These are phyloP conservation scores for Scomber scombrus DNA, from an alignment of 2,113 vertebrate genomes.

Conservation along the genomic window DNA sequence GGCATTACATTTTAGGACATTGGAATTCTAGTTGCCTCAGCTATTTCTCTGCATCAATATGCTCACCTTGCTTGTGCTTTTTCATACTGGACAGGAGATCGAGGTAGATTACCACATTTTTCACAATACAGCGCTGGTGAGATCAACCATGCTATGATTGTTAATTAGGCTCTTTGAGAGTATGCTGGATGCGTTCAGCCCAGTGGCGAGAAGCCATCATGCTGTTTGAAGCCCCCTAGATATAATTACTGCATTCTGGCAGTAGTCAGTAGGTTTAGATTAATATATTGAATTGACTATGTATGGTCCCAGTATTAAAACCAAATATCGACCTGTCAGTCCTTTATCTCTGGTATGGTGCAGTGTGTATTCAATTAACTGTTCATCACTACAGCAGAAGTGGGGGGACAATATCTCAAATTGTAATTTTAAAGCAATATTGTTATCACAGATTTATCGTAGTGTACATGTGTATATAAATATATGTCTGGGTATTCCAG, in stretches of 20 bases:
- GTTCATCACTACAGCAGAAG: not conserved
- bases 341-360: not conserved
- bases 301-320: not conserved
- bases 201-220: constrained; percentile 15
- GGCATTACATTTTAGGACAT: constrained; percentile 16
- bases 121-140: constrained; percentile 1
- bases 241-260: constrained; percentile 30
- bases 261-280: not conserved
- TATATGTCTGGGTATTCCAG: too few relatives aligned
- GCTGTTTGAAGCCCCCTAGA: constrained; percentile 20
- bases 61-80: constrained; percentile 15
- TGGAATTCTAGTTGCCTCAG: constrained; percentile 41
- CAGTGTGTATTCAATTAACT: not conserved
- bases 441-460: too few relatives aligned
- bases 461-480: too few relatives aligned
- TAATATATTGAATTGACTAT: not conserved
- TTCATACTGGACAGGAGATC: constrained; percentile 18
- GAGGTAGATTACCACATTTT: constrained; percentile 15
- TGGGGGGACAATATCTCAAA: not conserved
- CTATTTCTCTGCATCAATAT: constrained; percentile 32
- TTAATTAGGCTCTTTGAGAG: constrained; percentile 39
- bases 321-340: not conserved
- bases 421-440: too few relatives aligned
- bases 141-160: constrained; percentile 5
- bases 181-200: constrained; percentile 15